A percentile compares a stretch with the other conserved stretches of the same genome.
Conservation (phyloP, 2,113 vertebrate species). For the Lanius ludovicianus region DNA sequence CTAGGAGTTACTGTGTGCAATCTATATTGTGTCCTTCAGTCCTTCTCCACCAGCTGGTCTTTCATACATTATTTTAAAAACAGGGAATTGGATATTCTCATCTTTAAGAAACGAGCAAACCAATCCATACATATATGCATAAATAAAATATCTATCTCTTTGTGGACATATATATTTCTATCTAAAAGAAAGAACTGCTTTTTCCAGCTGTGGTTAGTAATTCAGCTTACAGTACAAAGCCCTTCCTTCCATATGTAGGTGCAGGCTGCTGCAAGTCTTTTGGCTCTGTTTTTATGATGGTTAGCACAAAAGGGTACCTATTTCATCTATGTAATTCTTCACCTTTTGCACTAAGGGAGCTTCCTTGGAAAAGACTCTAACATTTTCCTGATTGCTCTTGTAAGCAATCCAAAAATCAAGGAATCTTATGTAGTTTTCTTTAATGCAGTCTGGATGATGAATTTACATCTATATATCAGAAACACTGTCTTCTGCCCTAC, state of each 20-base stretch:
- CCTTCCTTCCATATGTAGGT: background rate
- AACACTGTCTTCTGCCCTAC: slow-evolving; percentile 77
- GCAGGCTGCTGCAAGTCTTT: background rate
- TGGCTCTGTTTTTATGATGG: slow-evolving; percentile 40
- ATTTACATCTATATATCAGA: slow-evolving; percentile 82
- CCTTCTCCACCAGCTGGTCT: background rate
- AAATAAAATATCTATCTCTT: background rate
- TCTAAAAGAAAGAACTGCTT: background rate
- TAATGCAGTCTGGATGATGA: slow-evolving; percentile 77
- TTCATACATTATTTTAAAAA: background rate
- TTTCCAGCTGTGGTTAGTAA: background rate
- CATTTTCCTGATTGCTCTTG: slow-evolving; percentile 43
- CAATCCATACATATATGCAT: background rate
- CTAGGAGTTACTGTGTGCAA: background rate
- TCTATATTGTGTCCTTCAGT: background rate
- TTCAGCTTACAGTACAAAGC: background rate
- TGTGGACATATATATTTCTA: background rate
- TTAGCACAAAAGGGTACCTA: slow-evolving; percentile 12
- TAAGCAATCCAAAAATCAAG: slow-evolving; percentile 69
- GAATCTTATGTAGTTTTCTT: slow-evolving; percentile 73
- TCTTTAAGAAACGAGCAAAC: background rate
- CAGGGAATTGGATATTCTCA: background rate
- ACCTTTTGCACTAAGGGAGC: slow-evolving; percentile 25
- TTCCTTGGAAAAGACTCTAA: slow-evolving; percentile 43
- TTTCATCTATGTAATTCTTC: slow-evolving; percentile 56